Conservation (phyloP, 1,140 invertebrate species). For the Homalodisca vitripennis region DNA sequence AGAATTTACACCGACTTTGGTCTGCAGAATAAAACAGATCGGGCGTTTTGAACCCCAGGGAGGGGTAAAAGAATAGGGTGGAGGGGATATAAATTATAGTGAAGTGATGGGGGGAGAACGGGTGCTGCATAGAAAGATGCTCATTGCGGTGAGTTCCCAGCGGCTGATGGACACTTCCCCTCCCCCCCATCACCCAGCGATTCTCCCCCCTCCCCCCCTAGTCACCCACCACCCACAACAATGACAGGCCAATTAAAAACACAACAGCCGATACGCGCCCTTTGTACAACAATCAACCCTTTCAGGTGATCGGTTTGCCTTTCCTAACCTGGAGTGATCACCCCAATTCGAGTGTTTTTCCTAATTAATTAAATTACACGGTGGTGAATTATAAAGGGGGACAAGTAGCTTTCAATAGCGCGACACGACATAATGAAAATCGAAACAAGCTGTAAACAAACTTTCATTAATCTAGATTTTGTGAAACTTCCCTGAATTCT, state of each 20-base stretch:
- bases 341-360: too few species aligned
- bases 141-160: not conserved
- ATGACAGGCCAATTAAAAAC: constrained; percentile 28
- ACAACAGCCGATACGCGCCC: constrained; percentile 2
- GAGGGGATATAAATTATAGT: constrained; percentile 32
- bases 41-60: constrained; percentile 28
- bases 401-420: too few species aligned
- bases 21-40: constrained; percentile 26
- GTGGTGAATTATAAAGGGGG: too few species aligned
- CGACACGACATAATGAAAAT: too few species aligned
- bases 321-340: too few species aligned
- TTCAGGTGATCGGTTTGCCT: not conserved
- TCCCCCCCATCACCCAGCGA: not conserved
- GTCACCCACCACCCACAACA: not conserved
- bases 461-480: too few species aligned
- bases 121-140: constrained; percentile 23
- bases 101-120: constrained; percentile 1
- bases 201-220: not conserved
- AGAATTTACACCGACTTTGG: constrained; percentile 26
- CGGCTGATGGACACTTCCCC: constrained; percentile 8
- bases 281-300: not conserved
- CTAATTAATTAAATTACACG: too few species aligned
- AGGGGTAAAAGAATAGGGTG: constrained; percentile 11
- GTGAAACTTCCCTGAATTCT: too few species aligned
- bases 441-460: too few species aligned